Evolutionary conservation across 2,797 vertebrate species (phyloP).

Genomic region (Eulemur coronatus): DNA sequence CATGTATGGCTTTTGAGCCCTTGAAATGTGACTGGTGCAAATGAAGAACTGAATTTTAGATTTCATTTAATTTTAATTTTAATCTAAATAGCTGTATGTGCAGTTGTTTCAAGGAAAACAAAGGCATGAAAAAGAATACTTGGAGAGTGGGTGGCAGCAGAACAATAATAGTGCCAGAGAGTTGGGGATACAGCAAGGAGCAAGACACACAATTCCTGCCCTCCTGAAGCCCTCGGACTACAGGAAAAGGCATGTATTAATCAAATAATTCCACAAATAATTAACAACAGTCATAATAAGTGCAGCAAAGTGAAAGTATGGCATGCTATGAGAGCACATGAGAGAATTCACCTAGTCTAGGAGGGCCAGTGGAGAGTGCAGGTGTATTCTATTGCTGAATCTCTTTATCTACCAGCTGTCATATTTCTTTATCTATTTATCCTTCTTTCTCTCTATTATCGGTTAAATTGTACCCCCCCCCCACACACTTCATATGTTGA

Average conservation of each 20-base stretch:
- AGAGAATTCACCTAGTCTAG: neutral
- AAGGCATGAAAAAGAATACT: neutral
- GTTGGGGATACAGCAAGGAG: neutral
- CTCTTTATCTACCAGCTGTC: neutral
- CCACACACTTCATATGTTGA: neutral
- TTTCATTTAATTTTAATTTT: neutral
- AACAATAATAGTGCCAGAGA: neutral
- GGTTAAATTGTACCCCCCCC: neutral
- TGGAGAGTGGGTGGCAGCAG: neutral
- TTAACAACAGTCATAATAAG: neutral
- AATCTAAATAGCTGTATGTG: neutral
- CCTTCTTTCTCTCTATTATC: neutral
- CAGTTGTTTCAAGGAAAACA: neutral
- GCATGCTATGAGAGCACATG: neutral
- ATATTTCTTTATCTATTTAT: neutral
- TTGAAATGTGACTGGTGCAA: neutral
- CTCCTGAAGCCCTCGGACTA: neutral
- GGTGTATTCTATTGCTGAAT: neutral
- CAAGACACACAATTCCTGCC: neutral
- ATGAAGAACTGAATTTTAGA: neutral
- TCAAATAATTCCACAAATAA: neutral
- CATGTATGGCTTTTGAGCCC: neutral
- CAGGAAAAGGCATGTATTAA: neutral
- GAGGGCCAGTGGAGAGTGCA: neutral
- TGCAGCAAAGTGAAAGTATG: neutral